These are phyloP conservation scores for Gambusia yucatana DNA, from an alignment of 2,797 vertebrate genomes.

Conservation along the genomic window DNA sequence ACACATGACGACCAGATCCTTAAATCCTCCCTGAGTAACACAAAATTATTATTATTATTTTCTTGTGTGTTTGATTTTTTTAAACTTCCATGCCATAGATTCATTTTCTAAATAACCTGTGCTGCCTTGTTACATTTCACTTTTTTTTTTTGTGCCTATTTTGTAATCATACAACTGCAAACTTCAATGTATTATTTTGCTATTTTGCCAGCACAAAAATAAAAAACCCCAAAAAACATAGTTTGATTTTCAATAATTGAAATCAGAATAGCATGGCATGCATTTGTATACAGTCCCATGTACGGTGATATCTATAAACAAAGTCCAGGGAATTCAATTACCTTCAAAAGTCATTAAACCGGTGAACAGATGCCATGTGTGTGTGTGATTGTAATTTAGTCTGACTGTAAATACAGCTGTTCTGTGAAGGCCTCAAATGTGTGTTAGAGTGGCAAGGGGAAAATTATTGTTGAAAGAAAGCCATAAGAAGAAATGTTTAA, in stretches of 20 bases:
- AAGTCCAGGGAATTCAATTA: background rate
- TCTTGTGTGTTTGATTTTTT: background rate
- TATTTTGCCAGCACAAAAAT: background rate
- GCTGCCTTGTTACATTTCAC: background rate
- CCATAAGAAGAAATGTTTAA: background rate
- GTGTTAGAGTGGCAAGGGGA: background rate
- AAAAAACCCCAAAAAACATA: background rate
- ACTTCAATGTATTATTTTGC: background rate
- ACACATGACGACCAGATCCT: constrained; percentile 19
- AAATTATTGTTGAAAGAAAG: background rate
- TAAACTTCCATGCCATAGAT: background rate
- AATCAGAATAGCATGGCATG: background rate
- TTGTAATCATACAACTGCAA: background rate
- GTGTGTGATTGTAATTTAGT: background rate
- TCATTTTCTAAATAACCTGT: background rate
- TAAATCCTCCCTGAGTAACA: constrained; percentile 16
- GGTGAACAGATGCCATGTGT: background rate
- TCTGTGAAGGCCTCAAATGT: background rate
- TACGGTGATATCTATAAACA: background rate
- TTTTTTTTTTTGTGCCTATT: background rate
- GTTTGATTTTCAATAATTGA: background rate
- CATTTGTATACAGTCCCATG: background rate
- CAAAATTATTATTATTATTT: background rate
- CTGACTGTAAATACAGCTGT: background rate
- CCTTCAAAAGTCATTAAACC: background rate